Evolutionary conservation across 2,888 invertebrate species (phyloP).

Genomic region (Epistrophe eligans): DNA sequence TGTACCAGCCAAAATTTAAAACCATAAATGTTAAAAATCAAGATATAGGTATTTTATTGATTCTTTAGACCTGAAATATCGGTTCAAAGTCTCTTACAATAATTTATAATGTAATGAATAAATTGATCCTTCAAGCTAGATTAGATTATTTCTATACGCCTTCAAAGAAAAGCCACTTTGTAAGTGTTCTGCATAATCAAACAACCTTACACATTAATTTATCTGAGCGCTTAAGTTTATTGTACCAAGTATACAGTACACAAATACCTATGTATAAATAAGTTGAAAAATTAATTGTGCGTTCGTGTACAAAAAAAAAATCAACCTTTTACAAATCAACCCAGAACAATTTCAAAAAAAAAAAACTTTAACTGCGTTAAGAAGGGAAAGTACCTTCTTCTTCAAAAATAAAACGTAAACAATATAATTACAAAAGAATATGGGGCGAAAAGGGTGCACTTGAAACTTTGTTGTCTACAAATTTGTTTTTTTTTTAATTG

Average conservation of each 20-base stretch:
- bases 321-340: background rate
- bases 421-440: constrained; percentile 23
- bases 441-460: background rate
- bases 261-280: background rate
- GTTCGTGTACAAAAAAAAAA: constrained; percentile 2
- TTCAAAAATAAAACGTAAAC: constrained; percentile 22
- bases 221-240: background rate
- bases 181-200: background rate
- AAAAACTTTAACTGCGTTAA: background rate
- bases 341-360: background rate
- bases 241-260: background rate
- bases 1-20: no score
- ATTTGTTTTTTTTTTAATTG: constrained; percentile 39
- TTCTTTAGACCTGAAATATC: no score
- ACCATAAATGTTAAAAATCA: no score
- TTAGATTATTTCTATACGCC: background rate
- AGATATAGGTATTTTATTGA: no score
- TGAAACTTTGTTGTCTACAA: constrained; percentile 35
- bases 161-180: background rate
- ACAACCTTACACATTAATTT: background rate
- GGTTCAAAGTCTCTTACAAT: no score
- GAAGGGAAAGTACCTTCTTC: background rate
- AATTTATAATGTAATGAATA: no score
- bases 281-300: background rate
- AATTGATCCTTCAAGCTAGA: background rate